Conservation (phyloP, 2,888 invertebrate species). For the Stenichneumon culpator region DNA sequence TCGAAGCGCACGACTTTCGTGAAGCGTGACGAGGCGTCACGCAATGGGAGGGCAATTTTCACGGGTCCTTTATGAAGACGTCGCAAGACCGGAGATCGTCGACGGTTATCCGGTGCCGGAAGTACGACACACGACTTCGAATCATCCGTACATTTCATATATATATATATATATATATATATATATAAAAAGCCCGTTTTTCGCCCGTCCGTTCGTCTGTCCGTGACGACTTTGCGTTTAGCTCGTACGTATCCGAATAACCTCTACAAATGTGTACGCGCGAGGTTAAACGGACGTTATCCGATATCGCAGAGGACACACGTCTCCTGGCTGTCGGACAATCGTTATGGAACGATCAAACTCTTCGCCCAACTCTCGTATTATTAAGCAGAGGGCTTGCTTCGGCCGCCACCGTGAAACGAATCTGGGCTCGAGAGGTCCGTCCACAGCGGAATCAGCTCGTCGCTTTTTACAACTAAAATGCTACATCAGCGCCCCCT, state of each 20-base stretch:
- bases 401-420: background rate
- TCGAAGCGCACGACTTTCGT: constrained; percentile 35
- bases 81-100: constrained; percentile 56
- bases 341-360: constrained; percentile 55
- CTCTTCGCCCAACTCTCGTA: constrained; percentile 16
- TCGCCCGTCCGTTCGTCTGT: background rate
- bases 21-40: constrained; percentile 73
- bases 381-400: background rate
- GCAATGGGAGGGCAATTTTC: constrained; percentile 74
- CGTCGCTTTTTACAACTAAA: background rate
- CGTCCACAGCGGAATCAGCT: background rate
- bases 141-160: background rate
- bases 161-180: background rate
- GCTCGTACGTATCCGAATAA: background rate
- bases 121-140: constrained; percentile 17
- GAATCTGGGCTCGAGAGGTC: background rate
- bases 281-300: constrained; percentile 34
- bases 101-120: background rate
- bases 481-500: background rate
- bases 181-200: background rate
- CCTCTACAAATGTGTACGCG: background rate
- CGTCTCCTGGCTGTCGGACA: constrained; percentile 51
- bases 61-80: constrained; percentile 76
- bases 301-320: constrained; percentile 28
- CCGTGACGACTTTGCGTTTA: background rate